Evolutionary conservation across 2,113 vertebrate genomes (phyloP).

Genomic region (Rhynchomys soricoides): DNA sequence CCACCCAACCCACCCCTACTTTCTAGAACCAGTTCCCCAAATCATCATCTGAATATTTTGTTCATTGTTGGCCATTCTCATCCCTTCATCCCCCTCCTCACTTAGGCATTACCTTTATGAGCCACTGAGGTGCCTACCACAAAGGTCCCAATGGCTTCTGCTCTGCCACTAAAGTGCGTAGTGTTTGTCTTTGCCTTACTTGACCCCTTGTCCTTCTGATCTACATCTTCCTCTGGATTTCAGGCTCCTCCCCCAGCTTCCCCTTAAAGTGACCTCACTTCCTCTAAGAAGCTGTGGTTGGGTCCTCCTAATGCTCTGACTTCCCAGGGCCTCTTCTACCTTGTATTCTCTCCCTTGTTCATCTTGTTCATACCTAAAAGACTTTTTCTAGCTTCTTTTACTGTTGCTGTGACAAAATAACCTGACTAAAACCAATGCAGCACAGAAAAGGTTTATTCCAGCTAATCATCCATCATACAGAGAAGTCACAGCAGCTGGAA

Average conservation of each 20-base stretch:
- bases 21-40: not conserved
- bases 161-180: not conserved
- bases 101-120: not conserved
- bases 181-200: not conserved
- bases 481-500: not conserved
- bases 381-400: not conserved
- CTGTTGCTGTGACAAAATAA: not conserved
- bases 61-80: too few relatives aligned
- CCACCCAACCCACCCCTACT: not conserved
- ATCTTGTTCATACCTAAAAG: not conserved
- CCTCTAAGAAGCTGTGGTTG: not conserved
- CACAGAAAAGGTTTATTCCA: not conserved
- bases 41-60: not conserved
- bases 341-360: not conserved
- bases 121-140: not conserved
- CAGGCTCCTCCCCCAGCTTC: not conserved
- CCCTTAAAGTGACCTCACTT: not conserved
- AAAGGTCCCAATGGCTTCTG: not conserved
- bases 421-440: not conserved
- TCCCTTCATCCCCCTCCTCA: accelerated
- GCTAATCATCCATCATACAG: not conserved
- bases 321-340: not conserved
- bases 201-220: not conserved
- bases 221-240: not conserved
- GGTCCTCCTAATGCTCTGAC: not conserved